Base-by-base conservation (phyloP, 1,140 invertebrate species). In the Neodiprion lecontei region DNA sequence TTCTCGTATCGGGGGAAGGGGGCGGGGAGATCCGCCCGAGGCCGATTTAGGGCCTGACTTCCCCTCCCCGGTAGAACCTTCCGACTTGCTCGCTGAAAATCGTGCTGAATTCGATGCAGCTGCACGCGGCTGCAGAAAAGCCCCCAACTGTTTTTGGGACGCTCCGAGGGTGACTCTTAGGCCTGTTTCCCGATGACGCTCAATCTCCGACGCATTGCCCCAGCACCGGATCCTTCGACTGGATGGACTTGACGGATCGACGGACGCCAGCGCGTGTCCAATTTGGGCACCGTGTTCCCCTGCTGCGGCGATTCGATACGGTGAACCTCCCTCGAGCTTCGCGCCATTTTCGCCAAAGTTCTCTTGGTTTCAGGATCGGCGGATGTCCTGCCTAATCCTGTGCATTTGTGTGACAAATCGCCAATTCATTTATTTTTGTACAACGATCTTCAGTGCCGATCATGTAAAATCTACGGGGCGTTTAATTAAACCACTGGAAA, bases 51-150 rank as follows among this genome's bases (percentile, higher is more conserved):
- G 28, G 28, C 28, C 28, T 40, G 28, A 40, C 28, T 2, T 40
- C 28, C 28, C 28, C 28, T 40, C 28, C 28, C 28, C 28, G 28
- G 28, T 40, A 40, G 28, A 40, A 40, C 28, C 28, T 40, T 40
- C 28, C 49, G 71, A 71, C 28, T 61, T 47, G 23, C 71, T 75
- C 74, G 73, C 8, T 49, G 68, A 70, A 21, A 48, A 61, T 61
- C 53, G 53, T 9, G 53, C 53, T 40, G n/a, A 14, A 14, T 61
- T 61, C n/a, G 53, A 14, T 61, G 53, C 53, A 61, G 53, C 53
- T 61, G 53, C 53, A 61, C 8, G 53, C 53, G 53, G n/a, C n/a
- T 12, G 11, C 53, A 61, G 11, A 12, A 14, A 61, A 17, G 53
- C 53, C 11, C 53, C 53, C 53, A 61, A 17, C 53, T 61, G 53